phyloP scores from a whole-genome alignment of 2,888 invertebrate genomes.

The Galerucella pusilla region DNA sequence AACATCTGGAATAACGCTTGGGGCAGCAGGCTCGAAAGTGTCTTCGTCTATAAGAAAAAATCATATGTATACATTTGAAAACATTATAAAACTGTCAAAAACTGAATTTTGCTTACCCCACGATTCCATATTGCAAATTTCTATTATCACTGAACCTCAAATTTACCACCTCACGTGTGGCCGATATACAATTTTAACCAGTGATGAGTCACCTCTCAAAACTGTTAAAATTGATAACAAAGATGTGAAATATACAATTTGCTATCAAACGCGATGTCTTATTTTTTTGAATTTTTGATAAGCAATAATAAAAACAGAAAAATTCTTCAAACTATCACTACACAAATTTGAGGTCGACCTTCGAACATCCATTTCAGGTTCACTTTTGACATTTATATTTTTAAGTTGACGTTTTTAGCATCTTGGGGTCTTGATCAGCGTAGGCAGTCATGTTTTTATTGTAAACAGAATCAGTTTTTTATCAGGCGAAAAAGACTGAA shows the following conservation, averaged over 20 bases:
- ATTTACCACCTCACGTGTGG: slow-evolving; percentile 58
- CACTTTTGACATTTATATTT: slow-evolving; percentile 37
- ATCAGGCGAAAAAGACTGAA: no score
- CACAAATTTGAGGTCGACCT: slow-evolving; percentile 46
- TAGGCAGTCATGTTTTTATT: background rate
- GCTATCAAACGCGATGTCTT: slow-evolving; percentile 54
- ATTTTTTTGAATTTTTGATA: slow-evolving; percentile 52
- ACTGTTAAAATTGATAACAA: slow-evolving; percentile 35
- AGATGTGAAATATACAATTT: slow-evolving; percentile 30
- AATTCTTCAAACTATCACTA: slow-evolving; percentile 47
- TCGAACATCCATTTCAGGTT: slow-evolving; percentile 51
- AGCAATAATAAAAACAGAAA: slow-evolving; percentile 44
- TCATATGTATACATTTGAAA: background rate
- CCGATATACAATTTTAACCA: slow-evolving; percentile 39
- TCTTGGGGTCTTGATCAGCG: background rate
- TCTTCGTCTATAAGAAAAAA: slow-evolving; percentile 72
- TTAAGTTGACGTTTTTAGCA: slow-evolving; percentile 10
- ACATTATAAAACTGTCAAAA: background rate
- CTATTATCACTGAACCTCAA: slow-evolving; percentile 53
- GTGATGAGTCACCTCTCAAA: slow-evolving; percentile 36
- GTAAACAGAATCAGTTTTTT: background rate
- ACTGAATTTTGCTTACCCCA: slow-evolving; percentile 58
- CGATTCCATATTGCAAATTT: slow-evolving; percentile 60
- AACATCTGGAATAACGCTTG: slow-evolving; percentile 70
- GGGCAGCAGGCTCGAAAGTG: slow-evolving; percentile 71